Evolutionary conservation across 2,888 invertebrate genomes (phyloP).

Genomic region (Chloroclystis v-ata): DNA sequence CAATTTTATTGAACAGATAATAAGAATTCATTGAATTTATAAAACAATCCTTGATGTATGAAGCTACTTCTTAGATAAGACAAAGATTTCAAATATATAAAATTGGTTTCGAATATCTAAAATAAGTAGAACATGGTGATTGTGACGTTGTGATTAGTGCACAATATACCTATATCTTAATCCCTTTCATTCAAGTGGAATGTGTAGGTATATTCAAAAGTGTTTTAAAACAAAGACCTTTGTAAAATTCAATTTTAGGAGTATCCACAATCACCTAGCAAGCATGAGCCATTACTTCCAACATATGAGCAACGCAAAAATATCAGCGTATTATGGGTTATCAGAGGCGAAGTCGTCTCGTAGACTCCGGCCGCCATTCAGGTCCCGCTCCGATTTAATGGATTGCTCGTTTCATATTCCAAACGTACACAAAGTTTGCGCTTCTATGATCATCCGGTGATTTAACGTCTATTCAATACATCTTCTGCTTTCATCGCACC

Average conservation of each 20-base stretch:
- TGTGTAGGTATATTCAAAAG: too few species aligned
- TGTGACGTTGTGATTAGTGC: too few species aligned
- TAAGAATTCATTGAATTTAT: too few species aligned
- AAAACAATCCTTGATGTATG: too few species aligned
- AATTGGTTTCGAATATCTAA: too few species aligned
- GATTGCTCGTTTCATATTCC: conserved; percentile 76
- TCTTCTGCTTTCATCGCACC: conserved; percentile 32
- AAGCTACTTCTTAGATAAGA: too few species aligned
- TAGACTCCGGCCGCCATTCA: conserved; percentile 62
- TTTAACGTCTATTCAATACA: conserved; percentile 53
- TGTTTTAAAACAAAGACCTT: too few species aligned
- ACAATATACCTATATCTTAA: too few species aligned
- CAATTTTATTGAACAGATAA: too few species aligned
- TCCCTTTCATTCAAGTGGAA: too few species aligned
- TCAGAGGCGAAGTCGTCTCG: conserved; percentile 70
- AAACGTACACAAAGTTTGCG: conserved; percentile 62
- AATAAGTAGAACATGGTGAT: too few species aligned
- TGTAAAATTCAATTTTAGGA: neutral
- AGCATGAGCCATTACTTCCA: conserved; percentile 74
- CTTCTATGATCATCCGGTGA: conserved; percentile 67
- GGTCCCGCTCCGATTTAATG: conserved; percentile 66
- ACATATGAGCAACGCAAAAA: conserved; percentile 78
- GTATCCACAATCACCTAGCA: conserved; percentile 47
- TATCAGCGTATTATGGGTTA: conserved; percentile 77
- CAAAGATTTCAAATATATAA: too few species aligned